Conservation (phyloP, 2,888 invertebrate species). For the Choristoneura rosaceana region DNA sequence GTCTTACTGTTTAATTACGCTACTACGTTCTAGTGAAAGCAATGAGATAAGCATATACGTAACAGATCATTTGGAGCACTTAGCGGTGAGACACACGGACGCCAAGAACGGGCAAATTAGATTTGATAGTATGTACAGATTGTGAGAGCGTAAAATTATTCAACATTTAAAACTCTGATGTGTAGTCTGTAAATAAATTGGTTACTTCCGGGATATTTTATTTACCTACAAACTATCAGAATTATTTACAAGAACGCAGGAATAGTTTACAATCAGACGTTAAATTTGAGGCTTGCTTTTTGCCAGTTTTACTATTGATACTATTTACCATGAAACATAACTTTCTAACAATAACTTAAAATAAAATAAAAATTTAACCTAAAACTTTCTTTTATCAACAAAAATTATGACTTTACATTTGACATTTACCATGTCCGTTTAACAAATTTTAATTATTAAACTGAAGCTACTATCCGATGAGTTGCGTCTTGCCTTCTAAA, state of each 20-base stretch:
- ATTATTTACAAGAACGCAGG: not conserved
- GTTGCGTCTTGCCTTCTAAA: too few relatives aligned
- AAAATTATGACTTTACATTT: too few relatives aligned
- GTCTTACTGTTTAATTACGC: conserved; percentile 27
- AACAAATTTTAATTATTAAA: too few relatives aligned
- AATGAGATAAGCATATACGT: conserved; percentile 40
- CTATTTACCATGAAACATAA: too few relatives aligned
- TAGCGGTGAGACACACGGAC: conserved; percentile 36
- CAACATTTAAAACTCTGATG: not conserved
- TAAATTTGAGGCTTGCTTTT: too few relatives aligned
- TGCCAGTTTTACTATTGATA: not conserved
- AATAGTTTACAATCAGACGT: too few relatives aligned
- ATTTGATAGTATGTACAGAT: conserved; percentile 5
- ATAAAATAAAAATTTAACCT: too few relatives aligned
- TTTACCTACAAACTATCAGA: not conserved
- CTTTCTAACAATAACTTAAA: too few relatives aligned
- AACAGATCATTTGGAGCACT: conserved; percentile 41
- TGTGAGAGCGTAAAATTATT: conserved; percentile 6
- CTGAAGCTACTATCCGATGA: too few relatives aligned
- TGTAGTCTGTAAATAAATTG: not conserved
- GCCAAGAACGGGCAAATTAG: conserved; percentile 11
- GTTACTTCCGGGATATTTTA: not conserved
- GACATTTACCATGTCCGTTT: too few relatives aligned
- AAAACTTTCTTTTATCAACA: too few relatives aligned
- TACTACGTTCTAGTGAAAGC: conserved; percentile 43